A percentile compares a stretch with the other conserved stretches of the same genome.
Conservation (phyloP, 2,888 invertebrate genomes). For the Stenotaenia linearis region DNA sequence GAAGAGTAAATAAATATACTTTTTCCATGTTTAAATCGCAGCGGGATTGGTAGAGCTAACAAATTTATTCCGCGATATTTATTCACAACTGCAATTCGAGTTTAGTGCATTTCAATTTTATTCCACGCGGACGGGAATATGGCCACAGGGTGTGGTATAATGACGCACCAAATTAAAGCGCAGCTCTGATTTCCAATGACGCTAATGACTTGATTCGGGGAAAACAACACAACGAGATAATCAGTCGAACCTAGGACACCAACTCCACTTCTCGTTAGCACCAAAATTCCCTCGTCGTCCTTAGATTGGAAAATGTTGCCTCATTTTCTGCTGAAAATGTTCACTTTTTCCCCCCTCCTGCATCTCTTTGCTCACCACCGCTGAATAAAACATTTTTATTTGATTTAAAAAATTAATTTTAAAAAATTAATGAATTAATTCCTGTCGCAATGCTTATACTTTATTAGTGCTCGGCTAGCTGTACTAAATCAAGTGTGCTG, state of each 20-base stretch:
- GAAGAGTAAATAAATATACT: not conserved
- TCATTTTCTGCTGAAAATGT: slow-evolving; percentile 12
- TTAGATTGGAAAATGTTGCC: slow-evolving; percentile 21
- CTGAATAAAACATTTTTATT: not conserved
- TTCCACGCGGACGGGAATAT: slow-evolving; percentile 12
- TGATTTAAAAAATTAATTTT: too few species aligned
- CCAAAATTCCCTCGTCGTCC: slow-evolving; percentile 10
- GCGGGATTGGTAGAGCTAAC: not conserved
- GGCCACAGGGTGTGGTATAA: slow-evolving; percentile 22
- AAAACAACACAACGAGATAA: slow-evolving; percentile 23
- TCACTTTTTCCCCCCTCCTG: not conserved
- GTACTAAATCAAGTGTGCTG: slow-evolving; percentile 1
- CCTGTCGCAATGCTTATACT: not conserved
- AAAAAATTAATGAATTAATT: not conserved
- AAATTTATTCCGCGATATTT: not conserved
- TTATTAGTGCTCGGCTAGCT: slow-evolving; percentile 5
- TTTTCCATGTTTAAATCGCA: not conserved
- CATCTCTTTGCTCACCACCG: not conserved
- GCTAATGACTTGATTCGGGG: slow-evolving; percentile 19
- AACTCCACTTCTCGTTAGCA: slow-evolving; percentile 7
- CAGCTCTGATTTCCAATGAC: slow-evolving; percentile 24
- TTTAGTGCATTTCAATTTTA: slow-evolving; percentile 12
- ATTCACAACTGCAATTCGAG: not conserved
- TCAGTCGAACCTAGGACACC: slow-evolving; percentile 19
- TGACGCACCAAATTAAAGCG: slow-evolving; percentile 23